Percentiles rank a stretch among this genome's conserved stretches.
Evolutionary conservation across 1,140 invertebrate species (phyloP).

Genomic region (Drosophila ananassae): DNA sequence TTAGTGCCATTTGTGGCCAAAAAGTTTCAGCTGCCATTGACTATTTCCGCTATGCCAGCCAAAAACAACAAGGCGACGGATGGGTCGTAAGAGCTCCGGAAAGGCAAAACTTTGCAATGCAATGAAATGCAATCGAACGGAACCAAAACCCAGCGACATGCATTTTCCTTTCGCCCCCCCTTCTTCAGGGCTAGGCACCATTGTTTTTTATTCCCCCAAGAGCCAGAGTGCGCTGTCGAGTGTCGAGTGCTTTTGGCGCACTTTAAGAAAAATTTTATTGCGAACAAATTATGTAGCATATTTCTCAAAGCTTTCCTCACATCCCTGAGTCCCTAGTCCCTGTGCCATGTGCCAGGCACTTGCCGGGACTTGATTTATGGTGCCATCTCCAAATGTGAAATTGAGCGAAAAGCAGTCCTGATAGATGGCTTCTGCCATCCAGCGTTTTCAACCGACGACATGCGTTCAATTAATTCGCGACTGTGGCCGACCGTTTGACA

Average conservation of each 20-base stretch:
- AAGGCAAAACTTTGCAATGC: constrained; percentile 52
- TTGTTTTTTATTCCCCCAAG: constrained; percentile 27
- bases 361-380: constrained; percentile 54
- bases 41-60: constrained; percentile 36
- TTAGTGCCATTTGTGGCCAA: constrained; percentile 61
- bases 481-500: constrained; percentile 59
- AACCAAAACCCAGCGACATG: constrained; percentile 54
- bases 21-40: constrained; percentile 62
- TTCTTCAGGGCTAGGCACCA: neutral
- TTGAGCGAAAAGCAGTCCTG: constrained; percentile 57
- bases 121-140: constrained; percentile 71
- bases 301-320: constrained; percentile 44
- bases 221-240: constrained; percentile 32
- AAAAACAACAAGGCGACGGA: constrained; percentile 40
- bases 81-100: constrained; percentile 42
- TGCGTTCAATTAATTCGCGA: constrained; percentile 65
- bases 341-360: neutral
- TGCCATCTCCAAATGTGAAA: constrained; percentile 62
- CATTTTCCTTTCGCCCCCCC: constrained; percentile 1
- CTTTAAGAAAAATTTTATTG: constrained; percentile 71
- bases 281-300: constrained; percentile 79
- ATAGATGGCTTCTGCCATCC: constrained; percentile 46
- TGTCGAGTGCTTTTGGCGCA: constrained; percentile 57
- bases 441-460: constrained; percentile 21
- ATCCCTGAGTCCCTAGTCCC: neutral